A percentile compares a stretch with the other conserved stretches of the same genome.
Conservation (phyloP, 2,888 invertebrate genomes). For the Tachina fera region DNA sequence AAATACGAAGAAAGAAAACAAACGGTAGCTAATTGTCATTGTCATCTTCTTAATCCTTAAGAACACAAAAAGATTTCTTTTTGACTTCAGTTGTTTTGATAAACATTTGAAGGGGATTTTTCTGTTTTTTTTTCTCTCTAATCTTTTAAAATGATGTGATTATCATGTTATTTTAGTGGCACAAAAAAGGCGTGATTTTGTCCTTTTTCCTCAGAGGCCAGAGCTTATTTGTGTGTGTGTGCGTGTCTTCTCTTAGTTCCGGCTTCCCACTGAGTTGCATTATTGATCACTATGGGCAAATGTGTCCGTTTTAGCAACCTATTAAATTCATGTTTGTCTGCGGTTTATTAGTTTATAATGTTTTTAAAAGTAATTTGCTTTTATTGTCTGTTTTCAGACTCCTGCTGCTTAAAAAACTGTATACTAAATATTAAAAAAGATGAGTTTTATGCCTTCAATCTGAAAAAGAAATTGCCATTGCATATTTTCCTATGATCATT, state of each 20-base stretch:
- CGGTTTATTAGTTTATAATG: conserved; percentile 4
- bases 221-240: not conserved
- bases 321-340: conserved; percentile 32
- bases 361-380: conserved; percentile 5
- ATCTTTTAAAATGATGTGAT: conserved; percentile 55
- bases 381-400: conserved; percentile 11
- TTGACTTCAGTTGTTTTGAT: conserved; percentile 43
- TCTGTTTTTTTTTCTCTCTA: not conserved
- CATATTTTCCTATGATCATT: not conserved
- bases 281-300: conserved; percentile 30
- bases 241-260: not conserved
- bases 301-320: conserved; percentile 17
- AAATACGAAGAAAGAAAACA: conserved; percentile 15
- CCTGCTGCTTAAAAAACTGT: conserved; percentile 24
- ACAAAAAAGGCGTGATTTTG: conserved; percentile 60
- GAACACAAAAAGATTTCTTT: conserved; percentile 25
- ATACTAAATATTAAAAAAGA: not conserved
- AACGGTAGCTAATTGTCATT: conserved; percentile 63
- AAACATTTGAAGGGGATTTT: conserved; percentile 29
- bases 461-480: conserved; percentile 6
- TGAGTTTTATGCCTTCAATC: not conserved
- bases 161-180: conserved; percentile 43
- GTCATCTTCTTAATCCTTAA: conserved; percentile 16
- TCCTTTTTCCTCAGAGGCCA: conserved; percentile 33
- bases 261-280: conserved; percentile 46